A percentile compares a stretch with the other conserved stretches of the same genome.
Evolutionary conservation across 1,140 invertebrate species (phyloP).

Genomic region (Artemia franciscana): DNA sequence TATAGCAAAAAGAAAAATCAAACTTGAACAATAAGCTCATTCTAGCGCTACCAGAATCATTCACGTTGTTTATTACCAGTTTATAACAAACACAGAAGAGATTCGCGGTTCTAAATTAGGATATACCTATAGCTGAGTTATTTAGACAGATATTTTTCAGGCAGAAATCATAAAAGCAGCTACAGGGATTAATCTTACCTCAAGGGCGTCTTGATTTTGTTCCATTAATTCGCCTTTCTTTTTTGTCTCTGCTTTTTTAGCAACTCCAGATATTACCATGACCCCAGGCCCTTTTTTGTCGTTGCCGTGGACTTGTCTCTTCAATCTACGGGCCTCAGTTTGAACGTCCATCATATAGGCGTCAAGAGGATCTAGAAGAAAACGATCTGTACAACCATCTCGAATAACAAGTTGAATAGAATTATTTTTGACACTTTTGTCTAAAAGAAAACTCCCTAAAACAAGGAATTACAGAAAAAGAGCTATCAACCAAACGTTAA

Average conservation of each 20-base stretch:
- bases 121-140: constrained; percentile 1
- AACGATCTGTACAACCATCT: no score
- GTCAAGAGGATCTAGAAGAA: constrained; percentile 66
- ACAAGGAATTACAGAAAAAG: no score
- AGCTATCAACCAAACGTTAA: no score
- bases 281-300: constrained; percentile 25
- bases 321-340: constrained; percentile 72
- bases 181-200: constrained; percentile 24
- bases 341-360: constrained; percentile 79
- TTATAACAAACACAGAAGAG: constrained; percentile 4
- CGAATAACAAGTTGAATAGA: no score
- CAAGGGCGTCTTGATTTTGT: constrained; percentile 86
- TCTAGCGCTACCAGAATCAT: no score
- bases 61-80: not conserved
- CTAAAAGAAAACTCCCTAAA: no score
- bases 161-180: not conserved
- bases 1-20: no score
- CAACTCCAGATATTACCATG: constrained; percentile 66
- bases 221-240: constrained; percentile 83
- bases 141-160: no score
- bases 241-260: constrained; percentile 56
- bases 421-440: no score
- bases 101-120: not conserved
- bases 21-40: no score
- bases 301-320: constrained; percentile 44